These are phyloP conservation scores for Silurus meridionalis DNA, from an alignment of 2,113 vertebrate genomes.

Conservation along the genomic window DNA sequence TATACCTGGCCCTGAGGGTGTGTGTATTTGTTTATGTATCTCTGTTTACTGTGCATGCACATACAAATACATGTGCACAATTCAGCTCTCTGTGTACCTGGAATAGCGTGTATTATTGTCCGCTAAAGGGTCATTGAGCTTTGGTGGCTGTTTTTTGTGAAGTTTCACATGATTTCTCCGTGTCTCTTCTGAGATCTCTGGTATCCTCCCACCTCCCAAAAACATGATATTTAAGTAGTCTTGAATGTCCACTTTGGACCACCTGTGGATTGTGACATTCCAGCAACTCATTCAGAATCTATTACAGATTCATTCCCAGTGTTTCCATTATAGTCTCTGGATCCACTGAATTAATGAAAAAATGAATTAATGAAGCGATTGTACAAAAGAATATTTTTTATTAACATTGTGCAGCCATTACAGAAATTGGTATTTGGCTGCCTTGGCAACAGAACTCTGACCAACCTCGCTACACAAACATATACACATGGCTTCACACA, in stretches of 20 bases:
- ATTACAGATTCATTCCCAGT: no score
- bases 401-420: not conserved
- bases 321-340: not conserved
- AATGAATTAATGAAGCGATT: not conserved
- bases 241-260: no score
- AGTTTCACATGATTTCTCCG: no score
- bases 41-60: not conserved
- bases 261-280: no score
- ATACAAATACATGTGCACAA: no score
- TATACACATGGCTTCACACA: not conserved
- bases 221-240: no score
- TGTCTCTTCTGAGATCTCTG: no score
- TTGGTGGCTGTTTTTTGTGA: no score
- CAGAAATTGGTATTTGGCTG: slow-evolving; percentile 12
- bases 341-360: not conserved
- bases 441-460: slow-evolving; percentile 33
- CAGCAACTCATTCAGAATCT: no score
- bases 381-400: not conserved
- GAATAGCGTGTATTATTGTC: not conserved
- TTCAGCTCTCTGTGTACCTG: no score
- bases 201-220: no score
- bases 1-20: not conserved
- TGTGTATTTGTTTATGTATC: not conserved
- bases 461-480: not conserved
- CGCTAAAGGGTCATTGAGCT: no score